These are phyloP conservation scores for Drosophila fuyamai DNA, from an alignment of 1,140 invertebrate genomes.

Conservation along the genomic window DNA sequence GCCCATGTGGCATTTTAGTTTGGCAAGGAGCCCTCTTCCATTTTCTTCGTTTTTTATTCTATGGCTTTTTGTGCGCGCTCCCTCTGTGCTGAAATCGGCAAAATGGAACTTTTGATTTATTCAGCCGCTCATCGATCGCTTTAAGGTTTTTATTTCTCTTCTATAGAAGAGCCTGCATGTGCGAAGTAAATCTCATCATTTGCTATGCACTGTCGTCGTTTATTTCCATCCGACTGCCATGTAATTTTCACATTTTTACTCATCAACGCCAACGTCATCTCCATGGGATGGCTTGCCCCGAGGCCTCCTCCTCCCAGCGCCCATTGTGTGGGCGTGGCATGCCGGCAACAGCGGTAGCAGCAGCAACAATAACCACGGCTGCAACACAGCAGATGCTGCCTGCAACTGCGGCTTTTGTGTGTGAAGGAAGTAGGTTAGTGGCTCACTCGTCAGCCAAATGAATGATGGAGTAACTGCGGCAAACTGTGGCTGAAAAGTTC, in stretches of 20 bases:
- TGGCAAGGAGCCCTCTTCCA: constrained; percentile 52
- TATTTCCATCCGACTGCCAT: constrained; percentile 50
- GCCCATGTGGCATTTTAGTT: constrained; percentile 76
- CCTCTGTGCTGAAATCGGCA: constrained; percentile 46
- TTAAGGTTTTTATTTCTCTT: constrained; percentile 15
- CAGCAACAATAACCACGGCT: constrained; percentile 37
- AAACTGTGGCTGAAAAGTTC: constrained; percentile 50
- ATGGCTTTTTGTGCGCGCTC: background rate
- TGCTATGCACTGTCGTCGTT: constrained; percentile 59
- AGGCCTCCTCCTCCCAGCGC: constrained; percentile 2
- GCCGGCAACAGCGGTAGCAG: constrained; percentile 58
- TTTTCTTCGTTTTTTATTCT: constrained; percentile 5
- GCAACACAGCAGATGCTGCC: constrained; percentile 33
- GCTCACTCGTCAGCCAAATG: constrained; percentile 78
- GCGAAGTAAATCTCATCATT: constrained; percentile 68
- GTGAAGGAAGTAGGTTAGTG: constrained; percentile 77
- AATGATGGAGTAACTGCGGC: constrained; percentile 77
- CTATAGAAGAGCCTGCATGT: background rate
- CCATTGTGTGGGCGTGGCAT: constrained; percentile 66
- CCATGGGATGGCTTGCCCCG: constrained; percentile 1
- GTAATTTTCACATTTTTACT: constrained; percentile 75
- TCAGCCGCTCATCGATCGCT: constrained; percentile 57
- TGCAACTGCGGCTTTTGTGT: constrained; percentile 66
- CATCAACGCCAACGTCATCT: constrained; percentile 64
- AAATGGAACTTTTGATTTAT: constrained; percentile 78